Evolutionary conservation across 2,888 invertebrate species (phyloP), one percentile per base, ranked within the genome.

Genomic region (Melitaea athalia): DNA sequence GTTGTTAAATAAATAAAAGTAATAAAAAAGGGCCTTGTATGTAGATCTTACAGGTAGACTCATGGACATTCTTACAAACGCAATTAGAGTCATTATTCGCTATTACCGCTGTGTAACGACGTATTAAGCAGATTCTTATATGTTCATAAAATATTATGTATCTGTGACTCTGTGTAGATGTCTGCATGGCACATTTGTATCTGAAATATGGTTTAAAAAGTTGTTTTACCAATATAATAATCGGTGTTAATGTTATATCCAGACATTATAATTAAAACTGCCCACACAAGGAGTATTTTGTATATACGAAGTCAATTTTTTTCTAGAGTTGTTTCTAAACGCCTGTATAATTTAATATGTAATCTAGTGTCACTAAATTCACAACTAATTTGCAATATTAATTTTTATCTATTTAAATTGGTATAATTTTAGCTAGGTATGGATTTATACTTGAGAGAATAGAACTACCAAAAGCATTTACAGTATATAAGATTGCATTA

Each of bases 81-180:
- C 74, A 76, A 75, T 75, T 75, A 72, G 60, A 64, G 63, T 17
- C 67, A 75, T 72, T 76, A 75, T 50, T 53, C 55, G 65, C 67
- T 65, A 73, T 72, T 73, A 72, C 68, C 62, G 65, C 60, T 61
- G 59, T 70, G 74, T 64, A 60, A 68, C 70, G 70, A 72, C 72
- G 63, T 69, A 71, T 73, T 72, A 72, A 66, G 63, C 65, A 71
- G 70, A 73, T 75, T 70, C 71, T 69, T 72, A 60, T 70, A 64
- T 64, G 65, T 64, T 68, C 60, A 68, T 72, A 69, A 72, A 72
- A 70, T 71, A 69, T 71, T 65, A 68, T 70, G 63, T 67, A 69
- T 63, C 59, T 66, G n/a, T n/a, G n/a, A n/a, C n/a, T n/a, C n/a
- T n/a, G 31, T 59, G 67, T 50, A 69, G 71, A 69, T 70, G 50